Conservation (phyloP, 1,140 invertebrate genomes). For the Nasonia giraulti region DNA sequence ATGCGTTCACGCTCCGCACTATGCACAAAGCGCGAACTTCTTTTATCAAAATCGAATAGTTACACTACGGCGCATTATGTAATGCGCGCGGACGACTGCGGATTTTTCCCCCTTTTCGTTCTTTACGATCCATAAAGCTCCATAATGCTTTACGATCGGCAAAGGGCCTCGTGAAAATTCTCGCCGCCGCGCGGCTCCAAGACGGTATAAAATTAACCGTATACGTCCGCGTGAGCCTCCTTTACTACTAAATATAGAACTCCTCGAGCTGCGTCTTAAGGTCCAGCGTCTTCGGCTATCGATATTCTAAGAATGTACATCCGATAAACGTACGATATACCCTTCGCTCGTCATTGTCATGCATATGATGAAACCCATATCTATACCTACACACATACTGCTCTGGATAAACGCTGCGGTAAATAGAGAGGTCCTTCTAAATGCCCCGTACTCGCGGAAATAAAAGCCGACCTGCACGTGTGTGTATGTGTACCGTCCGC, state of each 20-base stretch:
- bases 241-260: no score
- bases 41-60: no score
- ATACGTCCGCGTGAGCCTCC: neutral
- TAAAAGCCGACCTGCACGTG: neutral
- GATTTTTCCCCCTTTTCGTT: neutral
- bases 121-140: neutral
- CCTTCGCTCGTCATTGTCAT: conserved; percentile 25
- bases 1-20: no score
- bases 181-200: neutral
- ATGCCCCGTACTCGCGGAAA: neutral
- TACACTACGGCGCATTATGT: no score
- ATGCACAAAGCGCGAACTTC: no score
- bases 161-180: neutral
- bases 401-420: neutral
- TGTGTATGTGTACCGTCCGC: neutral
- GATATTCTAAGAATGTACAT: neutral
- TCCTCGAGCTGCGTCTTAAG: no score
- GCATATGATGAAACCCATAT: neutral
- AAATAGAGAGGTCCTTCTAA: neutral
- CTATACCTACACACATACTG: no score
- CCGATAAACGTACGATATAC: neutral
- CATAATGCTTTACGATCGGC: neutral
- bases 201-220: neutral
- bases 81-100: neutral
- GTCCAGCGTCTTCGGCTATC: no score